Base-by-base conservation (phyloP, 2,113 vertebrate genomes). In the Hyla sarda region DNA sequence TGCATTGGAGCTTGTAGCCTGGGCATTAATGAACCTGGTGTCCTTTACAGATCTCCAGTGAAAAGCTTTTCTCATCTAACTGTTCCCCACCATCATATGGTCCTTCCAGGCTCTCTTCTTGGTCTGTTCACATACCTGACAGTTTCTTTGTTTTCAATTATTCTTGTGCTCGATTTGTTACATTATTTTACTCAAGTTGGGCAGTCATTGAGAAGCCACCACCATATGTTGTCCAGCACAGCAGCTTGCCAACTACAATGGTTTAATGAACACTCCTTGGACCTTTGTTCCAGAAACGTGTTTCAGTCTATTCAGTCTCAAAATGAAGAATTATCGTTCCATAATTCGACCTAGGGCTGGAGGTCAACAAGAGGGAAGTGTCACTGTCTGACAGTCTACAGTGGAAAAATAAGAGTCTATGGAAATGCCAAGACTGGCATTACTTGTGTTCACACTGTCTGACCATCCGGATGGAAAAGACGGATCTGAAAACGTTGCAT, bases 71-170 rank as follows among this genome's bases (percentile, higher is more conserved):
- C 52, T 23, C 13, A 32, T 41, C 14, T 48, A 47, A 11, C 16
- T 69, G 16, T 23, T 58, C 69, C 41, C 28, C 89, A 84, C 48
- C 89, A 86, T 62, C 71, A 14, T 74, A 88, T 90, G 87, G 85
- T 78, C 75, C 76, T 56, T 74, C 72, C 88, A 88, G 48, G 14
- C 62, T 12, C 3, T 58, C 19, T 52, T 25, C 78, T n/a, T 50
- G 47, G 47, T 34, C 74, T 54, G 25, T 77, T 77, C 74, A 54
- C 28, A 47, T 85, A 87, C 52, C 87, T 83, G 90, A 92, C 88
- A 88, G 86, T 83, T 84, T 90, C 90, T 93, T 95, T 94, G 92
- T 94, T 92, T 89, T 85, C 87, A 50, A 83, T 89, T 90, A 88
- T 91, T 91, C 77, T 87, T 41, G 65, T 54, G 86, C 89, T 91